Evolutionary conservation across 2,888 invertebrate species (phyloP).

Genomic region (Ptychoptera albimana): DNA sequence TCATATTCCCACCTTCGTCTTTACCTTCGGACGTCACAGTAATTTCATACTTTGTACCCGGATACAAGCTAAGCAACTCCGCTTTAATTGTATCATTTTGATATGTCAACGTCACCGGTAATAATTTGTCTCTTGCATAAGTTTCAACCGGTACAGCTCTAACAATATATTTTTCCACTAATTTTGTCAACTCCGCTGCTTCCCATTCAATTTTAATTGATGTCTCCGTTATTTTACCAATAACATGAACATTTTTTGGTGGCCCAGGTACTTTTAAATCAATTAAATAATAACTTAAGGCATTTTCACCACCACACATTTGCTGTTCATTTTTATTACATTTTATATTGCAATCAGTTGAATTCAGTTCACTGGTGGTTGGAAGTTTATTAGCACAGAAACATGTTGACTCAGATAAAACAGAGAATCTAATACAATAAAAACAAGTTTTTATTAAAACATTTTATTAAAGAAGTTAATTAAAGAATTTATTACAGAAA

Average conservation of each 20-base stretch:
- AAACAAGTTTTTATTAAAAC: neutral
- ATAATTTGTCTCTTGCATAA: constrained; percentile 35
- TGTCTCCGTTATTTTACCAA: constrained; percentile 41
- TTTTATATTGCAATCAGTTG: constrained; percentile 34
- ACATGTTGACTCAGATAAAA: constrained; percentile 16
- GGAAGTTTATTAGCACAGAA: constrained; percentile 33
- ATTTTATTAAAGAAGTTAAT: neutral
- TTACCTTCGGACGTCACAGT: constrained; percentile 46
- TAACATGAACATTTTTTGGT: constrained; percentile 42
- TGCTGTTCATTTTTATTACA: constrained; percentile 45
- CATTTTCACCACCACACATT: constrained; percentile 49
- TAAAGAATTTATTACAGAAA: neutral
- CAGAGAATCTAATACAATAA: constrained; percentile 2
- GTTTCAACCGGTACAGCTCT: constrained; percentile 38
- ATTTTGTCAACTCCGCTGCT: constrained; percentile 35
- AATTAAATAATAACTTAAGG: constrained; percentile 53
- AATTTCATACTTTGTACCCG: constrained; percentile 61
- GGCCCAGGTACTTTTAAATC: constrained; percentile 46
- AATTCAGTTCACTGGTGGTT: constrained; percentile 30
- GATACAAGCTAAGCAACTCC: constrained; percentile 46
- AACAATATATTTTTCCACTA: constrained; percentile 39
- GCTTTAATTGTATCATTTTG: constrained; percentile 40
- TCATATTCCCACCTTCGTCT: constrained; percentile 41
- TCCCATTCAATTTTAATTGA: constrained; percentile 44
- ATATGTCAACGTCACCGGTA: constrained; percentile 39